Base-by-base conservation (phyloP, 2,113 vertebrate genomes). In the Telmatochromis bifrenatus region DNA sequence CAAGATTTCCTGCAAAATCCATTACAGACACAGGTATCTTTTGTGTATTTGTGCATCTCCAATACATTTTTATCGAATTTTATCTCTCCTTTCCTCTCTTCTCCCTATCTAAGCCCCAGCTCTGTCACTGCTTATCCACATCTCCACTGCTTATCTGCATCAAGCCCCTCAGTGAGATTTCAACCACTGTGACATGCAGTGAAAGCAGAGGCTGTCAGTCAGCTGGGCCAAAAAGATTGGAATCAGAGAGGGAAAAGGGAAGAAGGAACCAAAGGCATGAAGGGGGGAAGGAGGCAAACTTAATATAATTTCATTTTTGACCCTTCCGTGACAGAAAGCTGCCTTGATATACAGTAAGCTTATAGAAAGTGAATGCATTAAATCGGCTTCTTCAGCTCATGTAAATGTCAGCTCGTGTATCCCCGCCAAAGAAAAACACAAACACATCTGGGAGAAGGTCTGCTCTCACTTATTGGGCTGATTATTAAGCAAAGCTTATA, bases 1-100 rank as follows among this genome's bases (percentile, higher is more conserved):
- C 98, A 97, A 97, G 97, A 97, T 98, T 98, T 97, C 96, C 97
- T 97, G 68, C 93, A 96, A 97, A 98, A 98, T 97, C 97, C 97
- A 97, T 98, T 98, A 98, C 97, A 97, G 97, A 95, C 95, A 94
- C 96, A 97, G 97, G 96, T 97, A 97, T 96, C 97, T 96, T 96
- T 96, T 97, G 97, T 97, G 97, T 97, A 95, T 97, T 97, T 97
- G 97, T 95, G 96, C 96, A 95, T 97, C 97, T 97, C 95, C 96
- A 96, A 95, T 95, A 96, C 96, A 94, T 97, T 97, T 97, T 53
- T 79, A 35, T 54, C 31, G 2, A 35, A n/a, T 60, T 62, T 80
- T 54, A 96, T 97, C 96, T 96, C 90, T 93, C 60, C 6, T 96
- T 84, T 96, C 95, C 96, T 84, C 85, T 87, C 92, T 90, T 95